Conservation (phyloP, 1,140 invertebrate genomes). For the Araneus ventricosus region DNA sequence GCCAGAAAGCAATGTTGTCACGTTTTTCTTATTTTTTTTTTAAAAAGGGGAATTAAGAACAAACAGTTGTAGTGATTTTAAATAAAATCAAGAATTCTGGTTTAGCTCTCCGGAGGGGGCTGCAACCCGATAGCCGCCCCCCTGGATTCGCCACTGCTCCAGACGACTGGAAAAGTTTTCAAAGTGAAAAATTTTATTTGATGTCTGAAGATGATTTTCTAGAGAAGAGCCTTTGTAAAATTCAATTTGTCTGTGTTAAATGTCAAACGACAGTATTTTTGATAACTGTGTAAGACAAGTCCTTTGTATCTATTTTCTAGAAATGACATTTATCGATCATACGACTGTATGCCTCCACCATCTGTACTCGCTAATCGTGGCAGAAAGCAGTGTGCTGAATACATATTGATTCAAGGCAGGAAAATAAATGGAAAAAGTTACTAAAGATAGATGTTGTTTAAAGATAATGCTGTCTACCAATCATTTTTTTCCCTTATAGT, state of each 20-base stretch:
- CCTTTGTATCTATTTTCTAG: neutral
- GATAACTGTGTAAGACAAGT: neutral
- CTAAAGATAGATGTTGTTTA: neutral
- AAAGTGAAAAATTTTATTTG: no score
- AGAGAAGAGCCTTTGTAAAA: neutral
- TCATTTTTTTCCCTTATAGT: neutral
- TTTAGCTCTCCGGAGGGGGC: no score
- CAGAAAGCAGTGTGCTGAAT: neutral
- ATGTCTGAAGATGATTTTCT: no score
- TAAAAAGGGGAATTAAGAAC: no score
- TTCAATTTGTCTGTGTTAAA: neutral
- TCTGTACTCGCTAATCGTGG: neutral
- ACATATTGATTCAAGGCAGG: neutral
- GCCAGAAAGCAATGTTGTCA: no score
- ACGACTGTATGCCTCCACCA: neutral
- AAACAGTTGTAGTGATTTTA: no score
- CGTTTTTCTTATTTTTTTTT: no score
- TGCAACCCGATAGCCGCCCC: no score
- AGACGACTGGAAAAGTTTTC: no score
- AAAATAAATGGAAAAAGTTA: neutral
- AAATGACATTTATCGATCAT: conserved; percentile 2
- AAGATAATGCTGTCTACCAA: neutral
- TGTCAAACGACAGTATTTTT: neutral
- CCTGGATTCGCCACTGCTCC: no score
- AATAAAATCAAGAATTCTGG: no score